Percentiles rank a stretch among this genome's conserved stretches.
phyloP scores from a whole-genome alignment of 2,113 vertebrate species.

The Xyrauchen texanus region DNA sequence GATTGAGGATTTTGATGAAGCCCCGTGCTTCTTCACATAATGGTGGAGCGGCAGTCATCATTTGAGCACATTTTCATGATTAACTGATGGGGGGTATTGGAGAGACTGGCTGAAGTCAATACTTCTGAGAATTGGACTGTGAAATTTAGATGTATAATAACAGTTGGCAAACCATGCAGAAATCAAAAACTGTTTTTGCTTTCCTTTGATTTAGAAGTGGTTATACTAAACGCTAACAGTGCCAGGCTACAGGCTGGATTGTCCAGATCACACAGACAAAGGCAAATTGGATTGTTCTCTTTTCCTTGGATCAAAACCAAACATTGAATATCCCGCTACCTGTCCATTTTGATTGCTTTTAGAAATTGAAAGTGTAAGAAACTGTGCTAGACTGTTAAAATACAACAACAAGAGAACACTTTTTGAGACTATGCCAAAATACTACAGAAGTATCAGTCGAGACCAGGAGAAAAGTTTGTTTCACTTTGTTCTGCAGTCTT shows the following conservation, averaged over 20 bases:
- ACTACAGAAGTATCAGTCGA: conserved; percentile 13
- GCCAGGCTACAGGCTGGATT: conserved; percentile 66
- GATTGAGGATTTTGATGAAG: conserved; percentile 68
- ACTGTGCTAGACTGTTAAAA: background rate
- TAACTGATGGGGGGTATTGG: conserved; percentile 55
- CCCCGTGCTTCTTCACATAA: conserved; percentile 53
- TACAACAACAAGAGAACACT: background rate
- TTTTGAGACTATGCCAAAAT: conserved; percentile 1
- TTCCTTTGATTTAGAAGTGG: conserved; percentile 72
- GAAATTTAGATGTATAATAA: conserved; percentile 68
- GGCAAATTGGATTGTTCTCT: conserved; percentile 60
- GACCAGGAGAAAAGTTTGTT: background rate
- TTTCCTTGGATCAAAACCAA: conserved; percentile 44
- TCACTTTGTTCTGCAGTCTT: background rate
- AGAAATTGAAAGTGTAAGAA: too few relatives aligned
- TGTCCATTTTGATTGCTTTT: background rate
- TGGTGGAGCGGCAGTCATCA: conserved; percentile 59
- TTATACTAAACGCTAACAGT: conserved; percentile 73
- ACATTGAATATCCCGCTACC: conserved; percentile 2
- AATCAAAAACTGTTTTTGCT: conserved; percentile 72
- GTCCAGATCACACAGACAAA: conserved; percentile 62
- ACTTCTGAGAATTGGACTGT: conserved; percentile 60
- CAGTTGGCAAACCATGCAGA: conserved; percentile 75
- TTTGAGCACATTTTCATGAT: conserved; percentile 62
- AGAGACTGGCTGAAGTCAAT: conserved; percentile 61